Evolutionary conservation across 1,140 invertebrate species (phyloP), one percentile per base, ranked within the genome.

Genomic region (Cepaea nemoralis): DNA sequence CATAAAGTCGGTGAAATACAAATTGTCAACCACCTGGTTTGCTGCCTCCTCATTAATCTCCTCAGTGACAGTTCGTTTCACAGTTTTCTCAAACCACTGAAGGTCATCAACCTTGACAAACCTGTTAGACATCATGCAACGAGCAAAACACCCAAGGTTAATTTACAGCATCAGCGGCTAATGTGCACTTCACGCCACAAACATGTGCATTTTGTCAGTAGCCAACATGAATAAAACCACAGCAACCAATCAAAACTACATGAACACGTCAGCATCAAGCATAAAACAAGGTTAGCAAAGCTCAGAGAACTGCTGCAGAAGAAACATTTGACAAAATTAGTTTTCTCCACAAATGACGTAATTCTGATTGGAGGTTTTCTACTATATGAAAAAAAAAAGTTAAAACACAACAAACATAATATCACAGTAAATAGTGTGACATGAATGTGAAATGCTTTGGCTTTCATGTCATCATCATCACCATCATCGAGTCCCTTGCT

Each of bases 1-100:
- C 87, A 92, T 83, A 80, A 93, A 93, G 81, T 91, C 89, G 81
- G 86, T 84, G 82, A 91, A 92, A 77, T 85, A 90, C 27, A 76
- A 77, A 39, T 83, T 85, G 37, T 83, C 80, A 78, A 85, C 83
- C 33, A 88, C 85, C 81, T 83, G 66, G 80, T 88, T 86, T 37
- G 82, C 66, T 48, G 85, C 77, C 73, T 90, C 89, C 33, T 91
- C 89, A n/a, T 82, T 85, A 31, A 92, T 63, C 50, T 92, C 91
- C 75, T 92, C 91, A 19, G 74, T 79, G 3, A 90, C 83, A 31
- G 91, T 84, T 50, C 91, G 86, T 8, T 66, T 59, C 16, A 92
- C 82, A 59, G 90, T 90, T 84, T 92, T 91, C 70, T 90, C 90
- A 85, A 91, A 91, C 91, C 91, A 92, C 0, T 66, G 55, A 50